Conservation (phyloP, 2,113 vertebrate genomes). For the Phainopepla nitens region DNA sequence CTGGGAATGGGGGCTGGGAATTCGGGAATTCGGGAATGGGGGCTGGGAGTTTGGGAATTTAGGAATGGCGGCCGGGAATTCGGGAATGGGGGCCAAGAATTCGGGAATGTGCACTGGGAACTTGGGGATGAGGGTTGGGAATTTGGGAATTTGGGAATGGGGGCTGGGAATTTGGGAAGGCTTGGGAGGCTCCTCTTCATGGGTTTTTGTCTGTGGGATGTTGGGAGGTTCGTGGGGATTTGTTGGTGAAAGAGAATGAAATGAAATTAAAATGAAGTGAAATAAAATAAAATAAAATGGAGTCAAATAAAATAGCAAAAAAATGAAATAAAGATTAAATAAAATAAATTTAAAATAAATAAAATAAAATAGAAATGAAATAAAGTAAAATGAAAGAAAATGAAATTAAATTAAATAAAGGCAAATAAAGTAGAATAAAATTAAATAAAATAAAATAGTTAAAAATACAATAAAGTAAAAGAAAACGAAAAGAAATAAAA, state of each 20-base stretch:
- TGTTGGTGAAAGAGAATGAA: fast-evolving
- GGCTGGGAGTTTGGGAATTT: not conserved
- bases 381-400: not conserved
- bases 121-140: too few species aligned
- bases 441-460: not conserved
- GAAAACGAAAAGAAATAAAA: not conserved
- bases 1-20: not conserved
- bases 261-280: not conserved
- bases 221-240: fast-evolving
- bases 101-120: too few species aligned
- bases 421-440: too few species aligned
- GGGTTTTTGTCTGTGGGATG: not conserved
- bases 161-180: not conserved
- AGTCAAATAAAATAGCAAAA: not conserved
- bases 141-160: too few species aligned
- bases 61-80: too few species aligned
- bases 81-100: too few species aligned
- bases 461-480: not conserved
- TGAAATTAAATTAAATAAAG: too few species aligned
- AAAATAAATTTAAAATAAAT: not conserved
- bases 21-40: not conserved
- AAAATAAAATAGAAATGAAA: not conserved
- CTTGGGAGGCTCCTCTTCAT: not conserved
- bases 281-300: not conserved
- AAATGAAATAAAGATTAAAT: not conserved